Percentiles rank a stretch among this genome's conserved stretches.
Conservation (phyloP, 2,888 invertebrate genomes). For the Salpingus planirostris region DNA sequence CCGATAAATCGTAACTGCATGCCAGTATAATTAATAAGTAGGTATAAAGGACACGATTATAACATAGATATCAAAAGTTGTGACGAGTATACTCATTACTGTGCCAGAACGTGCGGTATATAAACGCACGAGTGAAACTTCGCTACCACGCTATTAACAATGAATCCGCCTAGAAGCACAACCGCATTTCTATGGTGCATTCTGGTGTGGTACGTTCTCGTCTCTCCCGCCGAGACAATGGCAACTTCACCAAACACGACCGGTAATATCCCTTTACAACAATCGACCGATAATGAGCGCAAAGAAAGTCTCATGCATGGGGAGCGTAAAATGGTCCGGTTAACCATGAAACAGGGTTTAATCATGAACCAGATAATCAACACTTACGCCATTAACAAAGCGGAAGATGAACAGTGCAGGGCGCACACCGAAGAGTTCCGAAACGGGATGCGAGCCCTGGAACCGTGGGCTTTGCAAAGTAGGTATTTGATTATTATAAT, state of each 20-base stretch:
- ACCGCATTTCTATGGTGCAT: conserved; percentile 3
- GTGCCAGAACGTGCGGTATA: conserved; percentile 4
- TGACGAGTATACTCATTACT: conserved; percentile 9
- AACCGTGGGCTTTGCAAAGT: conserved; percentile 36
- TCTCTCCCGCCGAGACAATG: conserved; percentile 4
- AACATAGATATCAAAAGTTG: conserved; percentile 11
- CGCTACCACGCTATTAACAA: conserved; percentile 3
- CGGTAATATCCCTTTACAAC: not conserved
- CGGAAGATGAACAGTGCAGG: conserved; percentile 23
- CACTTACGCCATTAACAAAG: conserved; percentile 24
- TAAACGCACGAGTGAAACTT: conserved; percentile 8
- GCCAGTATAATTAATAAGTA: no score
- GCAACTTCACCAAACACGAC: conserved; percentile 2
- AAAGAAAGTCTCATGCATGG: no score
- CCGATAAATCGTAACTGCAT: no score
- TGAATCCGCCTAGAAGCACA: conserved; percentile 5
- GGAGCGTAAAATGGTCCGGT: no score
- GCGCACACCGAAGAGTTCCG: conserved; percentile 29
- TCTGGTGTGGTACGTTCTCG: conserved; percentile 3
- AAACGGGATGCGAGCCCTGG: conserved; percentile 25
- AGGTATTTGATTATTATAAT: conserved; percentile 12
- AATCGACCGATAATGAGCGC: conserved; percentile 1
- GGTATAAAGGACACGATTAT: no score
- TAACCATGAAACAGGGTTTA: conserved; percentile 30
- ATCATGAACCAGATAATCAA: conserved; percentile 33